phyloP scores from a whole-genome alignment of 1,140 invertebrate genomes.

The Hirudo medicinalis region DNA sequence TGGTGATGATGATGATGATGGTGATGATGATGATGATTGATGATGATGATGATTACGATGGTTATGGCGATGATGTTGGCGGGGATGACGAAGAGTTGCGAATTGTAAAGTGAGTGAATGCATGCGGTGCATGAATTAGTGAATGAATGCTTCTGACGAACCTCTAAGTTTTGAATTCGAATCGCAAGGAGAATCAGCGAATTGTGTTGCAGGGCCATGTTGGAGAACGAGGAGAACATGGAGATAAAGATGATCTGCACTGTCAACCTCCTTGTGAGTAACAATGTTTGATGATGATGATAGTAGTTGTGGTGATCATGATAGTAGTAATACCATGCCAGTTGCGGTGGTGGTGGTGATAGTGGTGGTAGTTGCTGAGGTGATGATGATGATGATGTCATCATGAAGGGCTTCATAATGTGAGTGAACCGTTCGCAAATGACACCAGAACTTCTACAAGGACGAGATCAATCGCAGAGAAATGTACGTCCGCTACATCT shows the following conservation, averaged over 20 bases:
- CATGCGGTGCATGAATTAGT: too few relatives aligned
- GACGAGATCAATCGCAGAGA: slow-evolving; percentile 33
- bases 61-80: neutral
- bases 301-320: neutral
- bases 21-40: neutral
- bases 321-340: too few relatives aligned
- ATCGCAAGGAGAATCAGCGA: too few relatives aligned
- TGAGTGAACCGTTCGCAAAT: slow-evolving; percentile 18
- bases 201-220: slow-evolving; percentile 60
- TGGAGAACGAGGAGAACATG: slow-evolving; percentile 76
- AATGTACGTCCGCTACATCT: slow-evolving; percentile 39
- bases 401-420: too few relatives aligned
- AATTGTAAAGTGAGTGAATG: too few relatives aligned
- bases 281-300: slow-evolving; percentile 27
- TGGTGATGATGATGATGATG: too few relatives aligned
- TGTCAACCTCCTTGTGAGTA: slow-evolving; percentile 34
- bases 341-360: too few relatives aligned
- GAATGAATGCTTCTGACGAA: too few relatives aligned
- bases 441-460: slow-evolving; percentile 52
- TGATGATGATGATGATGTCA: too few relatives aligned
- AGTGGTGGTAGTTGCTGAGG: neutral
- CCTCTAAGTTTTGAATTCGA: too few relatives aligned
- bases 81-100: too few relatives aligned
- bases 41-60: neutral
- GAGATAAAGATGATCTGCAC: slow-evolving; percentile 50